These are phyloP conservation scores for Phlogophora meticulosa DNA, from an alignment of 2,888 invertebrate species.

Conservation along the genomic window DNA sequence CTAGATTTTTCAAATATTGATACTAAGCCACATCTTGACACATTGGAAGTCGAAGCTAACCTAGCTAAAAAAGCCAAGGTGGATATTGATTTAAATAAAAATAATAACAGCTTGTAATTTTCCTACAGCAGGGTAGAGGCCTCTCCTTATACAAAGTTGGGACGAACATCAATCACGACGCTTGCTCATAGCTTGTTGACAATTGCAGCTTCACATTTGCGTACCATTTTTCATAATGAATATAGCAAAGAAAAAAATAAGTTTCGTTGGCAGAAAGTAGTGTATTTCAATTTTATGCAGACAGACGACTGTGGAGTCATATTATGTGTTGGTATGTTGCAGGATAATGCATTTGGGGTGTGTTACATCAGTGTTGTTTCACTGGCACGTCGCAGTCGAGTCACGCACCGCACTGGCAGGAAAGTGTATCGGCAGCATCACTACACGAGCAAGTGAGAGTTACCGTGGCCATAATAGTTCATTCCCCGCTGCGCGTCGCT, in stretches of 20 bases:
- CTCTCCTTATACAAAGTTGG: neutral
- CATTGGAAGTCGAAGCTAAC: neutral
- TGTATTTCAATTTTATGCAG: conserved; percentile 15
- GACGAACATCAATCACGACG: neutral
- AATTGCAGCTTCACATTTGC: neutral
- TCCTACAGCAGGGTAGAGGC: neutral
- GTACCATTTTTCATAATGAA: neutral
- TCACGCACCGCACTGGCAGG: conserved; percentile 86
- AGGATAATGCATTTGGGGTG: conserved; percentile 82
- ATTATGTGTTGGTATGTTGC: conserved; percentile 63
- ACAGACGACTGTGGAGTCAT: conserved; percentile 34
- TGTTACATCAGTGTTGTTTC: conserved; percentile 80
- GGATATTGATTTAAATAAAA: no score
- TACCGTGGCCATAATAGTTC: conserved; percentile 83
- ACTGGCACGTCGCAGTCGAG: conserved; percentile 75
- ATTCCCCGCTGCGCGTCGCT: conserved; percentile 76
- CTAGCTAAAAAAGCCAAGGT: neutral
- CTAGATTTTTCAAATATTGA: neutral
- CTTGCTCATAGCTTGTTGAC: neutral
- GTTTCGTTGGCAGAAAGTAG: conserved; percentile 10
- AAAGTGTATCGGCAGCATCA: conserved; percentile 89
- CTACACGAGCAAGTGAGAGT: conserved; percentile 86
- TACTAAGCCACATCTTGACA: neutral
- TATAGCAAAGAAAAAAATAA: neutral
- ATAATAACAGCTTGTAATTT: no score